phyloP scores from a whole-genome alignment of 2,113 vertebrate species.

The Piprites chloris region DNA sequence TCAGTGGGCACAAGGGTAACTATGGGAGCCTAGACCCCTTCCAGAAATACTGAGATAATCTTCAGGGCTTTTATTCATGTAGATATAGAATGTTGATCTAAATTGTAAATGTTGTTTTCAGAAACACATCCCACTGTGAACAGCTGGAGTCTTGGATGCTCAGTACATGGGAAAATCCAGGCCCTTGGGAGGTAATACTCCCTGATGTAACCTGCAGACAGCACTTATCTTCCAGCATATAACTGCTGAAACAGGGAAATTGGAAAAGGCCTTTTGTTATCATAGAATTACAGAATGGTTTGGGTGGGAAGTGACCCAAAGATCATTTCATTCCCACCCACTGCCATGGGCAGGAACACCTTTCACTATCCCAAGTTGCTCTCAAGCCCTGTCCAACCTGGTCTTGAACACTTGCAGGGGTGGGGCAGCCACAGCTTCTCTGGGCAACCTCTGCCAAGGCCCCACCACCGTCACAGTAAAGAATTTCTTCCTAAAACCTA shows the following conservation, averaged over 20 bases:
- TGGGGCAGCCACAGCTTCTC: not conserved
- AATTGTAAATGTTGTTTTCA: not conserved
- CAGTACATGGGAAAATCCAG: not conserved
- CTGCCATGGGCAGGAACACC: no score
- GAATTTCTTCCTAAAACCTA: not conserved
- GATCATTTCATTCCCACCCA: not conserved
- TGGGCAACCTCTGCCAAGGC: not conserved
- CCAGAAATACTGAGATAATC: not conserved
- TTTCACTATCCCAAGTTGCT: not conserved
- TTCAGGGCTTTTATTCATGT: not conserved
- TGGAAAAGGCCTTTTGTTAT: not conserved
- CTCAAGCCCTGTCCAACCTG: not conserved
- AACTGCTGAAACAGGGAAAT: not conserved
- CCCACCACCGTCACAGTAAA: rapidly evolving
- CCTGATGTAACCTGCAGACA: not conserved
- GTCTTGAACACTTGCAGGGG: not conserved
- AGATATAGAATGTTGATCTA: not conserved
- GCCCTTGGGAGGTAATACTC: not conserved
- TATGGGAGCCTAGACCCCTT: not conserved
- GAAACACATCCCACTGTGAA: not conserved
- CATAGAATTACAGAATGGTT: no score
- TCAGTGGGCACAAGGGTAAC: not conserved
- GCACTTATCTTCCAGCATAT: not conserved
- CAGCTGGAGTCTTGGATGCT: not conserved
- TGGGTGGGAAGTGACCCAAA: not conserved